Evolutionary conservation across 2,888 invertebrate species (phyloP), one percentile per base, ranked within the genome.

Genomic region (Ornithoptera priamus): DNA sequence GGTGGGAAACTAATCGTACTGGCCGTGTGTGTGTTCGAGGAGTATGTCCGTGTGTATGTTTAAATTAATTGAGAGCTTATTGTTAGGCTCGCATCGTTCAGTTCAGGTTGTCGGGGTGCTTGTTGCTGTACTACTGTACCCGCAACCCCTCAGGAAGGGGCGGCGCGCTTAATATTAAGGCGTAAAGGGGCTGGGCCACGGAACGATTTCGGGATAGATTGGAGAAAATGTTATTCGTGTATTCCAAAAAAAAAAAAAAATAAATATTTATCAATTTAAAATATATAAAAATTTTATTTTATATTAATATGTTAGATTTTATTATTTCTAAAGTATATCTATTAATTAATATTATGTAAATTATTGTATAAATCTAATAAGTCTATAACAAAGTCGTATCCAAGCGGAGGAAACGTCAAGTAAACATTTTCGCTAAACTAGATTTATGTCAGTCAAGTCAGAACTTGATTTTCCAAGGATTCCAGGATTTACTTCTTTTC

Each of bases 111-210:
- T 50, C 36, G 18, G 36, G 7, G 67, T 57, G 53, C 46, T n/a
- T 57, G 18, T 56, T 30, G 53, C 68, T 57, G 70, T 69, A 67
- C 69, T 72, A 76, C 77, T 77, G 76, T 79, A 70, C 65, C 74
- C 75, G 17, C 80, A 77, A 75, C 82, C 82, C 80, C 80, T 73
- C 69, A 67, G 24, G 67, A 69, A 76, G 76, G 84, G 88, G 89
- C 85, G 90, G 87, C 73, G 84, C 87, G 80, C 78, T 76, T 68
- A 66, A 76, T 76, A 77, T 70, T 76, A 75, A 75, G 78, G 75
- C 76, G 75, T 74, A 76, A 74, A 76, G 75, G 79, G 89, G 90
- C 84, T 84, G 86, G 75, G 84, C 81, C 63, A 73, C 22, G 8
- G 22, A 56, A 65, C 72, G 73, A 71, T 67, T 72, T 65, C 56